Base-by-base conservation (phyloP, 1,140 invertebrate species). In the Nebria ingens region DNA sequence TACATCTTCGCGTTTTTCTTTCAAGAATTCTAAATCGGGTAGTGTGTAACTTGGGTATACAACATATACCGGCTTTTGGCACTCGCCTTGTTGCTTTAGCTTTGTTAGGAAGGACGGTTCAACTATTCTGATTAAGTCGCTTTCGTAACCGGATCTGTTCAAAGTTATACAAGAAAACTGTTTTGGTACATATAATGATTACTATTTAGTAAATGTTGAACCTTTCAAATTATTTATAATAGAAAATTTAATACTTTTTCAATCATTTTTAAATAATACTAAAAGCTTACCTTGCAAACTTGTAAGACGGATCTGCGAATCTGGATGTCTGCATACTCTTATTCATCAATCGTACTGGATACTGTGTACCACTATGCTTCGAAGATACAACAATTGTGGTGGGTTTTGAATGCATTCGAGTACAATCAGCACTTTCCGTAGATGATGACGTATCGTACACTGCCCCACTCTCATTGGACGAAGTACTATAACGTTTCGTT, bases 11-110 rank as follows among this genome's bases (percentile, higher is more conserved):
- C 79, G 74, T 60, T 78, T 79, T 23, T 79, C 75, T 55, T 82
- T 80, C 15, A 95, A 78, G 71, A 95, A 95, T 53, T 83, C 86
- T 51, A 94, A 76, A 72, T 94, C 89, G 11, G 91, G 92, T 40
- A 95, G 70, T 1, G 90, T 86, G 65, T 95, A 95, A 71, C 90
- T 93, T 13, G 92, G 92, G 75, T 93, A 95, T 58, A 92, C 82
- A 42, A 95, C 85, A 66, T 91, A 93, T 12, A 94, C 85, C 2
- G 89, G 86, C 55, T 79, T 81, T 63, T 85, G 81, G 60, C 74
- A 74, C 61, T 81, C 77, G 13, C 79, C 79, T 21, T 70, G 65
- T 54, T 77, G 73, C 67, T 82, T 82, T 19, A 84, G 65, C 68
- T 83, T 82, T 59, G 76, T 77, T 51, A 84, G 67, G 62, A 84